Evolutionary conservation across 2,888 invertebrate species (phyloP), one percentile per base, ranked within the genome.

Genomic region (Ormyrus thymus): DNA sequence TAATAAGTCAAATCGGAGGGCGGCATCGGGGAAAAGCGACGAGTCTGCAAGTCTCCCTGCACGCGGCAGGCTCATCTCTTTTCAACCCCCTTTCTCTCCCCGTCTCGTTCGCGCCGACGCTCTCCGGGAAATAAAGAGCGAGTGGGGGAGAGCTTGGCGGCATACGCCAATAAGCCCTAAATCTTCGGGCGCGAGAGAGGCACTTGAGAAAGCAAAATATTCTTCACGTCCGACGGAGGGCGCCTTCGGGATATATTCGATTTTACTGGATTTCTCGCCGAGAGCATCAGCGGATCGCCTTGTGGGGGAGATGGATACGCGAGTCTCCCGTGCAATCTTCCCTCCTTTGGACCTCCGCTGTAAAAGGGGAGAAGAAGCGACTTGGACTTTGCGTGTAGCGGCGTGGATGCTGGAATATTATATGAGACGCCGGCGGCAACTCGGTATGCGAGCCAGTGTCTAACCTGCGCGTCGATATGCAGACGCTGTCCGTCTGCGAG

Each of bases 381-480:
- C 7, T 29, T 29, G 45, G 45, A 50, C 6, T 83, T 83, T 82
- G 83, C 80, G 80, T 83, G 81, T 9, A 77, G 81, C 83, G 29
- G 83, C 82, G 70, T n/a, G 13, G 58, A 66, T 58, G 50, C 56
- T 48, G 55, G 73, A 74, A 73, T 64, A 78, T 78, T 74, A 65
- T 58, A 74, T 29, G 74, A 69, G 69, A 13, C 13, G 53, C 29
- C 48, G 61, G 50, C 29, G 29, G 61, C 13, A 59, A 71, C 69
- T 70, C 76, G 69, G 83, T 84, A 85, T 86, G 85, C 85, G 83
- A 85, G 83, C 83, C 84, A 83, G 83, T 83, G 84, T 84, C 84
- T 85, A 59, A 83, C 80, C 75, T 80, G 81, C 83, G 82, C 83
- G 82, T 82, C 85, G 84, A 87, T 85, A 86, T 85, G 85, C 85